Evolutionary conservation across 2,888 invertebrate genomes (phyloP).

Genomic region (Argynnis bischoffii): DNA sequence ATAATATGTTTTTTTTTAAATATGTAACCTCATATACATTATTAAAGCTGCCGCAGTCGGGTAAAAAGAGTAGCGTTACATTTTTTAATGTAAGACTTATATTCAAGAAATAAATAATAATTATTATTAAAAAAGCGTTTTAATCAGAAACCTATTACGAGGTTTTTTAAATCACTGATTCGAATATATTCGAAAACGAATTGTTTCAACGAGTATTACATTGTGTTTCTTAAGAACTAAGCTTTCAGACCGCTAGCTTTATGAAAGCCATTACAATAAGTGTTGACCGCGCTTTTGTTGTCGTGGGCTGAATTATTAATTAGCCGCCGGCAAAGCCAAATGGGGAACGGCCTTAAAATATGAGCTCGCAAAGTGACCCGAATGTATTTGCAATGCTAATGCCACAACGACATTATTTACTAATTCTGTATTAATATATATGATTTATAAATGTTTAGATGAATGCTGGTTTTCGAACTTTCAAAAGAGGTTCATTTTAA

Average conservation of each 20-base stretch:
- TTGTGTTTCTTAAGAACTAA: constrained; percentile 21
- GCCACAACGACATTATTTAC: constrained; percentile 29
- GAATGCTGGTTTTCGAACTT: background rate
- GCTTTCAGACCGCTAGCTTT: constrained; percentile 21
- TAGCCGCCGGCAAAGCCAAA: constrained; percentile 32
- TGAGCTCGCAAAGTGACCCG: constrained; percentile 39
- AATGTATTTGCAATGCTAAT: constrained; percentile 39
- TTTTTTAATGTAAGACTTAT: no score
- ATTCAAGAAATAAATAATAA: no score
- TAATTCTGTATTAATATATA: constrained; percentile 26
- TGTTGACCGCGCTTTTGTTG: constrained; percentile 37
- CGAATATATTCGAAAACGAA: constrained; percentile 3
- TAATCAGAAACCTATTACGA: no score
- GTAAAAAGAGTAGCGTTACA: no score
- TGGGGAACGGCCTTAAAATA: constrained; percentile 37
- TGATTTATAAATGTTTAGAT: constrained; percentile 1
- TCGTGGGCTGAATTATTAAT: constrained; percentile 40
- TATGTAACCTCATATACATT: no score
- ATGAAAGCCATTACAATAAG: constrained; percentile 34
- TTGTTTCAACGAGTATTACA: constrained; percentile 9
- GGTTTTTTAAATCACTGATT: no score
- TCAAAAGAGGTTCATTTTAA: no score
- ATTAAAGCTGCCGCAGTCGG: no score
- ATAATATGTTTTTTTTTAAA: no score
- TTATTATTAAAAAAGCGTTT: no score